Conservation (phyloP, 1,140 invertebrate species). For the Meloidogyne chitwoodi region DNA sequence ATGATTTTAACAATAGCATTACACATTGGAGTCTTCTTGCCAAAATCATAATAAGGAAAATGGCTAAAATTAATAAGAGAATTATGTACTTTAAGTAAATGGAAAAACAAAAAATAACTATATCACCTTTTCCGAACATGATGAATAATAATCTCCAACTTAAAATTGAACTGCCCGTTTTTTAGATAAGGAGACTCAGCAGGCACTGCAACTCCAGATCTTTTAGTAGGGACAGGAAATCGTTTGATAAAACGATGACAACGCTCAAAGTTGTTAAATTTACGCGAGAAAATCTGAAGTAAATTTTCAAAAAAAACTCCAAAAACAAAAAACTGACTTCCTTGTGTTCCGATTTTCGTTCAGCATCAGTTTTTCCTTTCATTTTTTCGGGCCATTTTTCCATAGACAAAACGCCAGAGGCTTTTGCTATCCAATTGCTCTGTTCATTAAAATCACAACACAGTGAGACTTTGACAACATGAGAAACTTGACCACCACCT, state of each 20-base stretch:
- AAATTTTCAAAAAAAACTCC: not conserved
- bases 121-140: constrained; percentile 8
- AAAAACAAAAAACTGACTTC: not conserved
- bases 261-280: not conserved
- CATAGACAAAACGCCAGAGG: constrained; percentile 9
- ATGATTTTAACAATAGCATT: constrained; percentile 4
- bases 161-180: not conserved
- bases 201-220: not conserved
- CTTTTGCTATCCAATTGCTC: constrained; percentile 5
- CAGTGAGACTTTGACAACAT: not conserved
- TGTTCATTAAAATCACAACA: constrained; percentile 3
- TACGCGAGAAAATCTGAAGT: not conserved
- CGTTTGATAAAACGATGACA: not conserved
- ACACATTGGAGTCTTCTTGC: not conserved
- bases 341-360: not conserved
- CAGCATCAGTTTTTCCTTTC: not conserved
- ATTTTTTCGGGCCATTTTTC: constrained; percentile 14
- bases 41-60: constrained; percentile 14
- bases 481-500: not conserved
- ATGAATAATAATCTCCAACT: constrained; percentile 12
- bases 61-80: not conserved
- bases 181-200: not conserved
- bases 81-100: too few species aligned
- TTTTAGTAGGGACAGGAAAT: not conserved
- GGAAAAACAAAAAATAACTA: too few species aligned